Conservation (phyloP, 2,113 vertebrate species). For the Paratilapia polleni region DNA sequence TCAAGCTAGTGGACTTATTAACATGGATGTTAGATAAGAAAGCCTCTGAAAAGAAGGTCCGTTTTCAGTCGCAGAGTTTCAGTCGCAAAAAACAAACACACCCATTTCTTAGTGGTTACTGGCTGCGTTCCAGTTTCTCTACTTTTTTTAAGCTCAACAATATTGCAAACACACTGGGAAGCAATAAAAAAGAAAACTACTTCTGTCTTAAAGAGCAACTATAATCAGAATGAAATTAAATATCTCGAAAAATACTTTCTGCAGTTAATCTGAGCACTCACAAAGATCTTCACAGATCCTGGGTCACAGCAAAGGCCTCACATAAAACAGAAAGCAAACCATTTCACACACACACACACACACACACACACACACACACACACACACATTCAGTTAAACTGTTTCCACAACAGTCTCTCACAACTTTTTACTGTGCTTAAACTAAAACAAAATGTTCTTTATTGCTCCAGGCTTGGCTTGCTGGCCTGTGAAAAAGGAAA, state of each 20-base stretch:
- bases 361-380: no score
- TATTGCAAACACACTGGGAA: no score
- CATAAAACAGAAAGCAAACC: not conserved
- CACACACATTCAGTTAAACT: not conserved
- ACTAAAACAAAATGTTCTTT: not conserved
- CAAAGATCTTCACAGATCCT: not conserved
- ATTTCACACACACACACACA: not conserved
- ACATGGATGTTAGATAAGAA: not conserved
- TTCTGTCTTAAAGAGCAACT: no score
- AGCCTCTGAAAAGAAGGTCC: not conserved
- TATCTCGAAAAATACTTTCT: not conserved
- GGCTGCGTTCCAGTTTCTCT: no score
- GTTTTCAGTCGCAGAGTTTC: not conserved
- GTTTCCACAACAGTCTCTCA: not conserved
- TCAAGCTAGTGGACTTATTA: not conserved
- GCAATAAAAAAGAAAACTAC: no score
- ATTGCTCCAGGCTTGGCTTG: not conserved
- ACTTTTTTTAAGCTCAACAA: no score
- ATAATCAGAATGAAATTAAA: not conserved
- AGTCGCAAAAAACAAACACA: not conserved
- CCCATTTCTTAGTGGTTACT: not conserved
- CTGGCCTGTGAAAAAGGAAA: constrained; percentile 34
- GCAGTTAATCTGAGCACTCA: not conserved
- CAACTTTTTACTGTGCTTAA: not conserved
- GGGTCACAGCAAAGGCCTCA: not conserved